Evolutionary conservation across 2,797 vertebrate genomes (phyloP), one percentile per base, ranked within the genome.

Genomic region (Oryzias sinensis): DNA sequence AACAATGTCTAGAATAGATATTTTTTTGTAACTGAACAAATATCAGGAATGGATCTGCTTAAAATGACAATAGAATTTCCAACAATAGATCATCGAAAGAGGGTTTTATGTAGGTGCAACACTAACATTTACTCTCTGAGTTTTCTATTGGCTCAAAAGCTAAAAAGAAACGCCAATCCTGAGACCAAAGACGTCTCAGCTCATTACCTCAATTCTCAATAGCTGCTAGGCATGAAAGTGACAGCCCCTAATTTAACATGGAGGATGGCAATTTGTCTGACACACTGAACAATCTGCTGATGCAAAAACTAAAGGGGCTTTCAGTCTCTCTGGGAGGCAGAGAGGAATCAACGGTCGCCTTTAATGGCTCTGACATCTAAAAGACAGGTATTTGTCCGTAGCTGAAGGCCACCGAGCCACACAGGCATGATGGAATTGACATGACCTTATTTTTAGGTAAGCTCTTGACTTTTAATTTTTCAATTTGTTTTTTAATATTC

Each of bases 241-340:
- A 88, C 89, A 90, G 79, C 68, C 75, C 56, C 68, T 89, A 86
- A 89, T 89, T 88, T 85, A 87, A 87, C 73, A 81, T 65, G 76
- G 72, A 80, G 72, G 80, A 82, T 73, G 73, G 83, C 85, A 88
- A 89, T 89, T 88, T 85, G 79, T 85, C 81, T 90, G 87, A 89
- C 86, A 87, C 81, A 62, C 60, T 55, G 76, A 87, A 81, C 80
- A 86, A 85, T 86, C 80, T 79, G 81, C 87, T 88, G 85, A 85
- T 87, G 81, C 83, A 83, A 80, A 89, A 80, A 81, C 68, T 76
- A 81, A 88, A 88, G 84, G 78, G 74, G 76, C 79, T 89, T 83
- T 88, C 81, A 81, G 83, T 82, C 82, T 75, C 78, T 46, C 80
- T 56, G 68, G 74, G 80, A 73, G 84, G 74, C 40, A 66, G 72